Conservation (phyloP, 2,113 vertebrate species). For the Aptenodytes patagonicus region DNA sequence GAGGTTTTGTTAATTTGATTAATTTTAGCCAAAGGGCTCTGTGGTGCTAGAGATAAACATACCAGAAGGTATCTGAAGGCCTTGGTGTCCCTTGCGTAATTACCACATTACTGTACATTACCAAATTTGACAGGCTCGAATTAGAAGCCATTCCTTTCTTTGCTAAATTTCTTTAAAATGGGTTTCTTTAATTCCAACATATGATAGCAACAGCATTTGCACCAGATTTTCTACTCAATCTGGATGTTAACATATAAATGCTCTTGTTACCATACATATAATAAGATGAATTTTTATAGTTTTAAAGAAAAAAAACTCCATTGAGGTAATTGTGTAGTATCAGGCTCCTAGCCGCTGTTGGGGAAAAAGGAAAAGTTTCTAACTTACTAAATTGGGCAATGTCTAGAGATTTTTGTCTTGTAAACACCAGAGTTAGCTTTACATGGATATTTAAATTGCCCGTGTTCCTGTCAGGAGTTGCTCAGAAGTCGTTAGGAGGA, state of each 20-base stretch:
- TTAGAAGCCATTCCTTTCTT: not conserved
- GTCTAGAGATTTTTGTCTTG: not conserved
- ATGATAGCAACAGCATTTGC: not conserved
- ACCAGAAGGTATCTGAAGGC: not conserved
- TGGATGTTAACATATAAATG: not conserved
- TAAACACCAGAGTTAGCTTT: not conserved
- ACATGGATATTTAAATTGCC: not conserved
- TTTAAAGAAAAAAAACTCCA: not conserved
- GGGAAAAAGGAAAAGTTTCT: not conserved
- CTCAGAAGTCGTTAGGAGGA: not conserved
- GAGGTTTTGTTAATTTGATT: not conserved
- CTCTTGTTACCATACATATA: not conserved
- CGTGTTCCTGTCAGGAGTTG: not conserved
- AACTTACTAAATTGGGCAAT: not conserved
- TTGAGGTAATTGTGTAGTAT: not conserved
- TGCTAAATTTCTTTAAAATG: not conserved
- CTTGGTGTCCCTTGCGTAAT: not conserved
- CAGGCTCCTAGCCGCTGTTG: not conserved
- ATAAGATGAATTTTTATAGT: not conserved
- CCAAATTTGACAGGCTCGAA: not conserved
- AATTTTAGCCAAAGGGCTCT: not conserved
- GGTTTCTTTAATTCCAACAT: not conserved
- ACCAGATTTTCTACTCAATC: not conserved
- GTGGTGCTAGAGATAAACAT: not conserved
- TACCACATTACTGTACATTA: not conserved